phyloP scores from a whole-genome alignment of 2,797 vertebrate species.

The Acestrorhynchus altus region DNA sequence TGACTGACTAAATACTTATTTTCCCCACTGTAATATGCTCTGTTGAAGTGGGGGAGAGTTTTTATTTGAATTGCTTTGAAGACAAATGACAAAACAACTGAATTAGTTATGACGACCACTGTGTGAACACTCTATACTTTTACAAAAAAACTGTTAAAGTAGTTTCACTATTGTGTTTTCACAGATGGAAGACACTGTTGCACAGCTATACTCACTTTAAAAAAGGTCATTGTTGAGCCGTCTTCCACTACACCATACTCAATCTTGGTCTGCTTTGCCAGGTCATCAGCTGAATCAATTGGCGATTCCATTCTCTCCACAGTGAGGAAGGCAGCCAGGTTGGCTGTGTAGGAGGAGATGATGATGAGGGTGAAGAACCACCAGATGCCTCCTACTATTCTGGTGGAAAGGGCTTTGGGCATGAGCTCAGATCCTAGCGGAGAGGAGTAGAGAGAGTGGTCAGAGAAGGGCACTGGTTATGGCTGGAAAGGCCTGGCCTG shows the following conservation, averaged over 20 bases:
- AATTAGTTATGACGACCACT: no score
- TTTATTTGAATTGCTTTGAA: no score
- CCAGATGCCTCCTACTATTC: conserved; percentile 99
- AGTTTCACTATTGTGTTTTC: neutral
- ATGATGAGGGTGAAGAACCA: conserved; percentile 99
- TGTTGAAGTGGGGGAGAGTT: no score
- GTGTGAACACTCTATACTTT: neutral
- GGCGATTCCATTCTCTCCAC: conserved; percentile 94
- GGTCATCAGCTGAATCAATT: conserved; percentile 96
- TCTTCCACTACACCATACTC: conserved; percentile 97
- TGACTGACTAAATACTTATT: no score
- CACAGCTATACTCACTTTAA: conserved; percentile 58
- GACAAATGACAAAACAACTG: no score
- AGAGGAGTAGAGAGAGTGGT: conserved; percentile 63
- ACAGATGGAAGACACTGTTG: neutral
- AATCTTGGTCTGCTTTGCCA: conserved; percentile 99
- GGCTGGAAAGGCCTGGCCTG: conserved; percentile 43
- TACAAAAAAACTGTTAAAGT: neutral
- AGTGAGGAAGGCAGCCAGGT: conserved; percentile 98
- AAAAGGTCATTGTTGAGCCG: conserved; percentile 97
- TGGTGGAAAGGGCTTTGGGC: conserved; percentile 99
- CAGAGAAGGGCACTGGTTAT: conserved; percentile 23
- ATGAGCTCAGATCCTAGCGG: conserved; percentile 98
- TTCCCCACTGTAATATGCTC: no score
- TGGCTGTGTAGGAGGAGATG: conserved; percentile 99